Conservation (phyloP, 92 coral and sea anemone species). For the Isaurus tuberculatus region DNA sequence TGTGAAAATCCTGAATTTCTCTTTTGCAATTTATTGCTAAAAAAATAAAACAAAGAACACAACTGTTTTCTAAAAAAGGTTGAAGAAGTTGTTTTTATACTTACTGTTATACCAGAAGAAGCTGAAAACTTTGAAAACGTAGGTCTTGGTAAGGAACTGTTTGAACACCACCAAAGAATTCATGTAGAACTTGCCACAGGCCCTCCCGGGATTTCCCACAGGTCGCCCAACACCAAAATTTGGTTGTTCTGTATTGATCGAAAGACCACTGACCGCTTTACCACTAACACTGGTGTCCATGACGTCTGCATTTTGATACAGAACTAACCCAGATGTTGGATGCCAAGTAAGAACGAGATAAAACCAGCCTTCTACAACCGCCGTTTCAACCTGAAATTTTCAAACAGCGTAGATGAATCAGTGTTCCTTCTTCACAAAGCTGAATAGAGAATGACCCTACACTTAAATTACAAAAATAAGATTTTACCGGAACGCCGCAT, state of each 20-base stretch:
- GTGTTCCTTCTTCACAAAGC: neutral
- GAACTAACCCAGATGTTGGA: slow-evolving; percentile 68
- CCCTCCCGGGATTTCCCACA: slow-evolving; percentile 60
- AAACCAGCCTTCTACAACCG: slow-evolving; percentile 73
- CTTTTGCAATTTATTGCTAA: too few species aligned
- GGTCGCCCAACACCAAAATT: slow-evolving; percentile 89
- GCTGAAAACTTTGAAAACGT: slow-evolving; percentile 66
- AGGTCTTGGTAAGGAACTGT: slow-evolving; percentile 59
- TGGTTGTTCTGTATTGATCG: slow-evolving; percentile 61
- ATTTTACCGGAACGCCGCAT: too few species aligned
- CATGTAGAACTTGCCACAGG: slow-evolving; percentile 82
- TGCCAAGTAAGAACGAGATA: slow-evolving; percentile 89
- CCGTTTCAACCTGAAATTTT: slow-evolving; percentile 62
- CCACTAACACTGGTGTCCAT: slow-evolving; percentile 48
- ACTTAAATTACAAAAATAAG: too few species aligned
- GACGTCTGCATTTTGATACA: slow-evolving; percentile 70
- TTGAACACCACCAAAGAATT: slow-evolving; percentile 93
- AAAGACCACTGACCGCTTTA: slow-evolving; percentile 55
- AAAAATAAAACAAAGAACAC: too few species aligned
- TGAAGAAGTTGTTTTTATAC: slow-evolving; percentile 34
- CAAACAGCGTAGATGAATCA: neutral
- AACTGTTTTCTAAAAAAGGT: too few species aligned
- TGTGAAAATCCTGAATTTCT: too few species aligned
- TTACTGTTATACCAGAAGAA: slow-evolving; percentile 92
- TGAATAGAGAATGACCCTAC: neutral